Evolutionary conservation across 2,797 vertebrate genomes (phyloP), one percentile per base, ranked within the genome.

Genomic region (Balearica regulorum): DNA sequence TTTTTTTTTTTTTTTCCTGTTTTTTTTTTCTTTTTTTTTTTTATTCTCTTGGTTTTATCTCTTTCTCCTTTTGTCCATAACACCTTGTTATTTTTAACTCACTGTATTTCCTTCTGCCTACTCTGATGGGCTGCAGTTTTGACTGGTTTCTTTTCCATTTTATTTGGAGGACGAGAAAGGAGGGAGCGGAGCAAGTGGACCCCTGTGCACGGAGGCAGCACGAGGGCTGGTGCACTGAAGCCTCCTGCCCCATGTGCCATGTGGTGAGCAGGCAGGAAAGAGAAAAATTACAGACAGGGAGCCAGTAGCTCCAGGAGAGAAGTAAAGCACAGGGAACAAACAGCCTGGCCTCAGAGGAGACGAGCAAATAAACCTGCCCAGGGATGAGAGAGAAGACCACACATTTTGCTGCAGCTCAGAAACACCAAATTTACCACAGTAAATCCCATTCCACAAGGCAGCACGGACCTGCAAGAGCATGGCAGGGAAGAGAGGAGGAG

Each of bases 181-280:
- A 48, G 16, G n/a, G 51, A 93, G 44, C 0, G 3, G n/a, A 81
- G 66, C 22, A 18, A 33, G 9, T 0, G 7, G 28, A 35, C 28
- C 28, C 46, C 6, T 0, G 1, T 16, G 43, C 37, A 31, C 24
- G 18, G 19, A 44, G 37, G 16, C 44, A 53, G 53, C 29, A 46
- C 17, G 8, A 49, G 65, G 60, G 55, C 16, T 57, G 71, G 46
- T 20, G 11, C 0, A 0, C 7, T 43, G 61, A 54, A 77, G 25
- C 61, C 21, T 7, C 35, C 39, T 62, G 65, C 15, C 61, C 57
- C 31, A 11, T 5, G 46, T 2, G 1, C n/a, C 14, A 3, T 14
- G 0, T 0, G 2, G 16, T 4, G 8, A 1, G 21, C n/a, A 44
- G 28, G 6, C 13, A 20, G 0, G 33, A 49, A 61, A 76, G 29